Percentiles rank a stretch among this genome's conserved stretches.
phyloP scores from a whole-genome alignment of 2,113 vertebrate genomes.

The Malaclemys terrapin region DNA sequence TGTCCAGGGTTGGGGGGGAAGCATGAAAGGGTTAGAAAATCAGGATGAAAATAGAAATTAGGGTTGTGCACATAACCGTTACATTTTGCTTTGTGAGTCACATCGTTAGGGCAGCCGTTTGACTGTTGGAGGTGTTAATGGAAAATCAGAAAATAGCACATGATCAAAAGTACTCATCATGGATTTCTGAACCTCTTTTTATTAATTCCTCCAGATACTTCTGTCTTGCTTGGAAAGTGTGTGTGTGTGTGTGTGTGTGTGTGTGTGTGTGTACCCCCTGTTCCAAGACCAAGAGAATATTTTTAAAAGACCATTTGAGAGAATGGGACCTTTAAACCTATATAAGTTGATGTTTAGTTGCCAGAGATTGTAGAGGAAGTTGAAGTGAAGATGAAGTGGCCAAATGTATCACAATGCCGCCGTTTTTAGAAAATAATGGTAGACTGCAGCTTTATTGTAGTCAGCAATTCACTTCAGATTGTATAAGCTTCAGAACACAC shows the following conservation, averaged over 20 bases:
- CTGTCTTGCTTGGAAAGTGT: not conserved
- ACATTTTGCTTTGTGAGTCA: not conserved
- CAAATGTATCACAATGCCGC: not conserved
- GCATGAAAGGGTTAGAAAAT: conserved; percentile 17
- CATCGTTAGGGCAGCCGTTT: not conserved
- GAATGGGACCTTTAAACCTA: rapidly evolving
- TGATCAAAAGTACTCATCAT: not conserved
- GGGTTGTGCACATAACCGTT: not conserved
- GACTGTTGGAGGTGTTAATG: conserved; percentile 20
- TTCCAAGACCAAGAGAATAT: not conserved
- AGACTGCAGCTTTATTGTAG: not conserved
- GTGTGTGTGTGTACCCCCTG: not conserved
- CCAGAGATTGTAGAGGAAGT: not conserved
- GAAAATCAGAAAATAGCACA: not conserved
- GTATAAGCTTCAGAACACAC: not conserved
- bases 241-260: not conserved
- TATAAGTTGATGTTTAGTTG: not conserved
- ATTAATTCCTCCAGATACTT: not conserved
- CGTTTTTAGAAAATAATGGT: not conserved
- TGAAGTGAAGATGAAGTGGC: rapidly evolving
- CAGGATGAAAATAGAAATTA: conserved; percentile 11
- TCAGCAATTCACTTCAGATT: not conserved
- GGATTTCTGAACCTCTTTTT: not conserved
- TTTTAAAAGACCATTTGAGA: rapidly evolving
- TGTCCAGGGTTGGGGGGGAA: not conserved